These are phyloP conservation scores for Leucophenga varia DNA, from an alignment of 1,140 invertebrate species.

Conservation along the genomic window DNA sequence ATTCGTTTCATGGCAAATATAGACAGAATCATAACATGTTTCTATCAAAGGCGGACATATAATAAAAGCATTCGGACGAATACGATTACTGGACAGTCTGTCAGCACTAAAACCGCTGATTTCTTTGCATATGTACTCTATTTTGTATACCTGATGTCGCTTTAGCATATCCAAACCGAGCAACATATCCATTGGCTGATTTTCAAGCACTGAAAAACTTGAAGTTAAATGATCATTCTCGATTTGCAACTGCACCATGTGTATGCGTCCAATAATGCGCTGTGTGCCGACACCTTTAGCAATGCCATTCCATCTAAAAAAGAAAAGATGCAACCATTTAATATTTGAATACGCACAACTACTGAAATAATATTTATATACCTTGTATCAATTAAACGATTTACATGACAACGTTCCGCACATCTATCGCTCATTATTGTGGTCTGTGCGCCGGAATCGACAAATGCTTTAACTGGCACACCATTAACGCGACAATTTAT, in stretches of 20 bases:
- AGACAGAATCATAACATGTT: no score
- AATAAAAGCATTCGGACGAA: no score
- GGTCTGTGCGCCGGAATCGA: constrained; percentile 93
- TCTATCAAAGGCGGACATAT: no score
- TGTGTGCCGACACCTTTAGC: constrained; percentile 97
- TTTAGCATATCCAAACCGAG: constrained; percentile 97
- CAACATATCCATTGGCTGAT: constrained; percentile 98
- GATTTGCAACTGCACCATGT: constrained; percentile 96
- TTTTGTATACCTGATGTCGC: constrained; percentile 79
- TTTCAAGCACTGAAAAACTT: constrained; percentile 96
- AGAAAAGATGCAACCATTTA: no score
- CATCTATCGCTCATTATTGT: constrained; percentile 93
- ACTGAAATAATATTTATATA: constrained; percentile 24
- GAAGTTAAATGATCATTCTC: constrained; percentile 91
- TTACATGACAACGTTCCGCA: constrained; percentile 93
- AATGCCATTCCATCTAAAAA: constrained; percentile 83
- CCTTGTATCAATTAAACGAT: constrained; percentile 86
- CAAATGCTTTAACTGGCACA: constrained; percentile 94
- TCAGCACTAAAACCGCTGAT: no score
- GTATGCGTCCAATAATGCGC: constrained; percentile 92
- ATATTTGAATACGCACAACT: background rate
- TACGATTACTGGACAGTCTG: no score
- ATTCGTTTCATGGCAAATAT: no score
- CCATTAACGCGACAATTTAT: constrained; percentile 96
- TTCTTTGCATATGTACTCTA: no score